Percentiles rank a stretch among this genome's conserved stretches.
These are phyloP conservation scores for Mongoloraphidia duomilia DNA, from an alignment of 2,888 invertebrate species.

Conservation along the genomic window DNA sequence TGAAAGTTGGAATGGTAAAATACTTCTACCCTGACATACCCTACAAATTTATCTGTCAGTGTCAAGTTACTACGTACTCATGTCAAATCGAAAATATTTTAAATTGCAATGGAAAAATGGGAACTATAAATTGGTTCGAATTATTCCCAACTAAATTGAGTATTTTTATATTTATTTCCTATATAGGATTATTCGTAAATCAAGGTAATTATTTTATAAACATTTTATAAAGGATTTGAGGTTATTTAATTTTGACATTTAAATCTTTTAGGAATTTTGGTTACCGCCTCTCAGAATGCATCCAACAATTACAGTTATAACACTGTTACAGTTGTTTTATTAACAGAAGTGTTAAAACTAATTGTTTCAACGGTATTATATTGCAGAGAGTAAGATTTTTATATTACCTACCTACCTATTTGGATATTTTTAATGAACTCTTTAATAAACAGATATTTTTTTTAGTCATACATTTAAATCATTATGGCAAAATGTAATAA, in stretches of 20 bases:
- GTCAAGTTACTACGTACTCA: background rate
- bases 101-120: conserved; percentile 17
- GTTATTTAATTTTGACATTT: conserved; percentile 6
- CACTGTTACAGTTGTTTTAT: conserved; percentile 71
- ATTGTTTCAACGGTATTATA: conserved; percentile 56
- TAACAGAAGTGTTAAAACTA: conserved; percentile 79
- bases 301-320: conserved; percentile 76
- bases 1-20: too few relatives aligned
- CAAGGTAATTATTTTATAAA: conserved; percentile 51
- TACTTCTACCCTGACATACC: too few relatives aligned
- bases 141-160: conserved; percentile 76
- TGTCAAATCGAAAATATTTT: background rate
- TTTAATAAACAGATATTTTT: conserved; percentile 21
- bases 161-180: conserved; percentile 64
- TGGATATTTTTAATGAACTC: background rate
- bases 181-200: conserved; percentile 79
- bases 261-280: conserved; percentile 64
- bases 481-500: conserved; percentile 39
- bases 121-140: conserved; percentile 37
- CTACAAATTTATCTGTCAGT: too few relatives aligned
- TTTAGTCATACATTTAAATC: conserved; percentile 44
- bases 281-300: conserved; percentile 75
- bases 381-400: conserved; percentile 43
- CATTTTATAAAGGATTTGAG: conserved; percentile 5
- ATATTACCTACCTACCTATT: background rate